Base-by-base conservation (phyloP, 2,113 vertebrate genomes). In the Zeus faber region DNA sequence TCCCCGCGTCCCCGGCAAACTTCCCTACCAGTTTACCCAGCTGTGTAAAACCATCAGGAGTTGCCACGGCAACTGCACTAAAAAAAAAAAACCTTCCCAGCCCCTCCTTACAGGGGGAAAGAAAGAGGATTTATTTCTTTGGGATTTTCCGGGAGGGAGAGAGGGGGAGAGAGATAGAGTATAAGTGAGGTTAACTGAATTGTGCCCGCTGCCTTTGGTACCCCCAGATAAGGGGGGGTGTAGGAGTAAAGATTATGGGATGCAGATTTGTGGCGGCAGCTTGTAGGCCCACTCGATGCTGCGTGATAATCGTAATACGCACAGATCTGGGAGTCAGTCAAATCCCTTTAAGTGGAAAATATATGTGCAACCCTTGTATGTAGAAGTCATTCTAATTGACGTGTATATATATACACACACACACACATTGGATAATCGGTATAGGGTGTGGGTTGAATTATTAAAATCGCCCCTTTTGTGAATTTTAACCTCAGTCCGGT, bases 41-140 rank as follows among this genome's bases (percentile, higher is more conserved):
- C 60, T 62, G 63, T 53, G 48, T 54, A 74, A 81, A 80, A 79
- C 68, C 73, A 81, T 73, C 57, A 53, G 1, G 11, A 49, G 87
- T 88, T 88, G 67, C 82, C 86, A 81, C 66, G 82, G 85, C 78
- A 88, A 88, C 88, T 77, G 62, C 72, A 54, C 70, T 39, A 17
- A 18, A 41, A 39, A 61, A 70, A 65, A 43, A 45, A 52, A 33
- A 44, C 73, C 72, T 11, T 54, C 63, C 18, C 58, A 31, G 2
- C 46, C 68, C 55, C 56, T 31, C 23, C 49, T 64, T 62, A 58
- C n/a, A n/a, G n/a, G n/a, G n/a, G n/a, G n/a, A 16, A 20, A 61
- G 56, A 77, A 80, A 76, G 39, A 67, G 75, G 64, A 77, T 86
- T 85, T 79, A 72, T 86, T 79, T 77, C 54, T 74, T 21, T 65